Percentiles rank a stretch among this genome's conserved stretches.
Conservation (phyloP, 2,888 invertebrate genomes). For the Lymantria monacha region DNA sequence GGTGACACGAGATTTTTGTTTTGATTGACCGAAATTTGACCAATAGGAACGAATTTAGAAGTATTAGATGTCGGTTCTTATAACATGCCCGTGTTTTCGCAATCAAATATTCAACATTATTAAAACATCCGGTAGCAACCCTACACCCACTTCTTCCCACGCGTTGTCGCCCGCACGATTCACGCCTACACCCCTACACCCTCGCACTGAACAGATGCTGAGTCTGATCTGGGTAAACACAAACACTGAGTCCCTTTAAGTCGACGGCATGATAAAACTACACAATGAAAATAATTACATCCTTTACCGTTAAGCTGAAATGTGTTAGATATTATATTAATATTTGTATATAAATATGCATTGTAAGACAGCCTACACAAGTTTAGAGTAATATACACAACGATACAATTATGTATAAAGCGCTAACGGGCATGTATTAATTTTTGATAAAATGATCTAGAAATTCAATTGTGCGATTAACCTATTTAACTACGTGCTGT, state of each 20-base stretch:
- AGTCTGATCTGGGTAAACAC: slow-evolving; percentile 52
- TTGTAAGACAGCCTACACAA: no score
- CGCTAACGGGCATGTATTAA: no score
- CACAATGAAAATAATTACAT: slow-evolving; percentile 31
- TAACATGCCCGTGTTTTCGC: no score
- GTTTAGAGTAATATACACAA: no score
- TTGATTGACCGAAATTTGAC: no score
- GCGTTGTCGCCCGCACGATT: slow-evolving; percentile 20
- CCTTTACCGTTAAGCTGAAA: slow-evolving; percentile 17
- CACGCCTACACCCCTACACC: slow-evolving; percentile 33
- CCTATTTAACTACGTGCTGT: no score
- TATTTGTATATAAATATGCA: not conserved
- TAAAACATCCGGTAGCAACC: slow-evolving; percentile 1
- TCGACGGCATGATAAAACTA: slow-evolving; percentile 34
- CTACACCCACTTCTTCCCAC: slow-evolving; percentile 10
- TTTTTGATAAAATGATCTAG: no score
- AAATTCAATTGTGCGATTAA: no score
- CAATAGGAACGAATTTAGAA: no score
- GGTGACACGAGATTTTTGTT: no score
- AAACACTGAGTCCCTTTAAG: slow-evolving; percentile 46
- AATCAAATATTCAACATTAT: not conserved
- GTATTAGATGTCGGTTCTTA: no score
- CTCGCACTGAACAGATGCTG: slow-evolving; percentile 50
- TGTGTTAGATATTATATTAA: not conserved
- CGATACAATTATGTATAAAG: no score